Base-by-base conservation (phyloP, 2,797 vertebrate species). In the Epinephelus awoara region DNA sequence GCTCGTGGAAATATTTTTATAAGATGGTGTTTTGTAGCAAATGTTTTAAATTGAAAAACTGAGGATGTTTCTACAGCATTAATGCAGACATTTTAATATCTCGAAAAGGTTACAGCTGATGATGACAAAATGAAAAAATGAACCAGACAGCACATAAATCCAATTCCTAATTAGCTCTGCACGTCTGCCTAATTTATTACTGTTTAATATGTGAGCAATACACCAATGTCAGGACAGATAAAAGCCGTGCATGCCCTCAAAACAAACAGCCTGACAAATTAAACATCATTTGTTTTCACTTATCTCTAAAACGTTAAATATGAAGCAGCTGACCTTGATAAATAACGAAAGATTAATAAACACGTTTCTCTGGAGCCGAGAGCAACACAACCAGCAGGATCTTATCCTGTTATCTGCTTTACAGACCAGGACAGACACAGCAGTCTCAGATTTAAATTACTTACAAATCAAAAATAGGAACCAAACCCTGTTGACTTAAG, bases 321-420 rank as follows among this genome's bases (percentile, higher is more conserved):
- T 79, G 75, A 90, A 82, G 70, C 58, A 3, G 49, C 19, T 79
- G 77, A 86, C 68, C 65, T 72, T 63, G 67, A 90, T 82, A 71
- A 85, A 81, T 72, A 72, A 89, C 84, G 66, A 85, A 87, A 78
- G 79, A 84, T 88, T 84, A 85, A 89, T 86, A 75, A 90, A 75
- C 29, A 65, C 4, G 19, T 76, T 61, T 74, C 65, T 80, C 59
- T n/a, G 69, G 42, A 79, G 72, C 76, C 72, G 57, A 69, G 49
- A 78, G 64, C 76, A 77, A 72, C 72, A 73, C 21, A 19, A 55
- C 7, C 77, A 25, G 67, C 54, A 51, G 40, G 70, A 56, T 76
- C 65, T 77, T 46, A 61, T 65, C 77, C 44, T 68, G 50, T 75
- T 52, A 79, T 80, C 64, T 74, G 67, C 65, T 52, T 67, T 11